Conservation (phyloP, 2,113 vertebrate species). For the Pristiophorus japonicus region DNA sequence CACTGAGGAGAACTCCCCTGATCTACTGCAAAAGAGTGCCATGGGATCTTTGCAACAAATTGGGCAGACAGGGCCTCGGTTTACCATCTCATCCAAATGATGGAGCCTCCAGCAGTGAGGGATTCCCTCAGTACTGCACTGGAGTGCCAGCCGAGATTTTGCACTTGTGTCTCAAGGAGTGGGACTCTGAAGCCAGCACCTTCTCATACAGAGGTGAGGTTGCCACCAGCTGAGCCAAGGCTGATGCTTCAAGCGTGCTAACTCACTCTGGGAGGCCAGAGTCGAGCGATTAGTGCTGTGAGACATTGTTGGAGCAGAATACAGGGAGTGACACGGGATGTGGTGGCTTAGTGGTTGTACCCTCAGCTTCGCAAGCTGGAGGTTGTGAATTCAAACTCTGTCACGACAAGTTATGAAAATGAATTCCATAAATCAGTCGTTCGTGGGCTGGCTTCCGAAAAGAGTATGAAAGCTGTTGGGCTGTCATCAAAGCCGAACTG, state of each 20-base stretch:
- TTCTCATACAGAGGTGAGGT: neutral
- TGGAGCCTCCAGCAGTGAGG: neutral
- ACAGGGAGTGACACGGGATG: neutral
- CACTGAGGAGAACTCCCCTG: neutral
- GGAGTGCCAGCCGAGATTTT: neutral
- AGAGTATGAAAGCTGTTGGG: neutral
- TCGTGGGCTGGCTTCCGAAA: neutral
- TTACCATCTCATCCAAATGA: neutral
- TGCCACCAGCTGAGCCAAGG: no score
- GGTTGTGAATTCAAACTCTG: no score
- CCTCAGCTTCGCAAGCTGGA: neutral
- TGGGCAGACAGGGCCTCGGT: neutral
- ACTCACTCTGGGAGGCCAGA: neutral
- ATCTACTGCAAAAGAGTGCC: neutral
- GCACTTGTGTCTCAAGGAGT: neutral
- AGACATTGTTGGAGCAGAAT: neutral
- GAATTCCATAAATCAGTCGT: neutral
- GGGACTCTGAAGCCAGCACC: neutral
- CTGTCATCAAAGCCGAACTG: neutral
- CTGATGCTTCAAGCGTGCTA: neutral
- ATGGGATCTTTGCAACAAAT: neutral
- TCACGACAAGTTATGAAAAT: neutral
- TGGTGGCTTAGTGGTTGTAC: neutral
- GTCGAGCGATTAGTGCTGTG: neutral
- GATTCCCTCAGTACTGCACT: neutral